Conservation (phyloP, 2,113 vertebrate genomes). For the Catharus bicknelli region DNA sequence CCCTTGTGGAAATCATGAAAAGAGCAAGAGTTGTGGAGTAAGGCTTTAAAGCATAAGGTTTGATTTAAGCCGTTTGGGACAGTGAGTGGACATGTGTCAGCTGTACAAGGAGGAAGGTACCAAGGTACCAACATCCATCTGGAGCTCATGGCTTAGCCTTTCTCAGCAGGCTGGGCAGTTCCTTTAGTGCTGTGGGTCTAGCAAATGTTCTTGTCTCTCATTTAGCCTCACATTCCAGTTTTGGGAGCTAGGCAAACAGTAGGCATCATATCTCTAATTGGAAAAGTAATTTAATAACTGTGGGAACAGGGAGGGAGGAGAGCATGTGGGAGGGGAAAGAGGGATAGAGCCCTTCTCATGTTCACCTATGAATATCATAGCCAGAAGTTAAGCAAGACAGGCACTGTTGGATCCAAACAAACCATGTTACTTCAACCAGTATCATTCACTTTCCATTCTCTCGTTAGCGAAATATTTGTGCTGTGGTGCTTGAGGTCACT, state of each 20-base stretch:
- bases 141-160: not conserved
- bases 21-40: not conserved
- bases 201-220: not conserved
- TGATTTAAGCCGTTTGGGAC: not conserved
- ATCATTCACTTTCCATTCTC: not conserved
- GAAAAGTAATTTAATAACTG: not conserved
- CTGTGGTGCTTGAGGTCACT: not conserved
- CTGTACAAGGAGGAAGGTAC: not conserved
- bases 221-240: not conserved
- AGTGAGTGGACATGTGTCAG: fast-evolving
- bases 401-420: not conserved
- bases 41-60: not conserved
- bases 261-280: not conserved
- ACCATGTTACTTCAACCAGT: not conserved
- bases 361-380: not conserved
- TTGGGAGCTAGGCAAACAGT: not conserved
- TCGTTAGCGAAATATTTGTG: not conserved
- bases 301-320: not conserved
- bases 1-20: not conserved
- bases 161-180: not conserved
- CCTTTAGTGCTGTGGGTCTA: not conserved
- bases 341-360: not conserved
- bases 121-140: not conserved
- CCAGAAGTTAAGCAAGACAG: not conserved
- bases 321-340: not conserved